phyloP scores from a whole-genome alignment of 2,888 invertebrate species.

The Loripinus fragilis region DNA sequence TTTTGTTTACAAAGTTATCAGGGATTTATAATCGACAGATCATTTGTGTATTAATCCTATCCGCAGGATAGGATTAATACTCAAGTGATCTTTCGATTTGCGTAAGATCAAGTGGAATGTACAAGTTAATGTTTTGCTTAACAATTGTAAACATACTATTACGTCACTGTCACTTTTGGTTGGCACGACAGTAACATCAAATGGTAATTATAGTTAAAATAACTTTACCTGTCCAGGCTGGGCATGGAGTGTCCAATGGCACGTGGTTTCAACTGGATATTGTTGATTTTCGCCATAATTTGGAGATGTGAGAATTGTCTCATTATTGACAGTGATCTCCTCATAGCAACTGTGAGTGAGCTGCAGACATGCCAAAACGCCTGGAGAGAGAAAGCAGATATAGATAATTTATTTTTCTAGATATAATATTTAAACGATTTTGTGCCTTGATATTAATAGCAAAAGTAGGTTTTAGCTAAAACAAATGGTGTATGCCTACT shows the following conservation, averaged over 20 bases:
- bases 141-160: no score
- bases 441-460: background rate
- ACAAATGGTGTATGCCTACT: background rate
- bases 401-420: background rate
- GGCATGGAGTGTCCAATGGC: background rate
- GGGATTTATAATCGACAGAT: no score
- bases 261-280: background rate
- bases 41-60: no score
- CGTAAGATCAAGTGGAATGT: no score
- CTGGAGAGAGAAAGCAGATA: background rate
- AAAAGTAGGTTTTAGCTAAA: background rate
- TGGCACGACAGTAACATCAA: no score
- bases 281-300: conserved; percentile 3
- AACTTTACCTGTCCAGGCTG: conserved; percentile 1
- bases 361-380: background rate
- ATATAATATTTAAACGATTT: background rate
- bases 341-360: background rate
- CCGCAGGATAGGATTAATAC: no score
- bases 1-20: no score
- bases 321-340: background rate
- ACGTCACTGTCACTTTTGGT: no score
- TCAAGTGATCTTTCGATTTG: no score
- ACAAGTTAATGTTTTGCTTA: no score
- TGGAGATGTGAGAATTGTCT: background rate
- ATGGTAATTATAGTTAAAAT: no score